Evolutionary conservation across 2,113 vertebrate species (phyloP).

Genomic region (Pelmatolapia mariae): DNA sequence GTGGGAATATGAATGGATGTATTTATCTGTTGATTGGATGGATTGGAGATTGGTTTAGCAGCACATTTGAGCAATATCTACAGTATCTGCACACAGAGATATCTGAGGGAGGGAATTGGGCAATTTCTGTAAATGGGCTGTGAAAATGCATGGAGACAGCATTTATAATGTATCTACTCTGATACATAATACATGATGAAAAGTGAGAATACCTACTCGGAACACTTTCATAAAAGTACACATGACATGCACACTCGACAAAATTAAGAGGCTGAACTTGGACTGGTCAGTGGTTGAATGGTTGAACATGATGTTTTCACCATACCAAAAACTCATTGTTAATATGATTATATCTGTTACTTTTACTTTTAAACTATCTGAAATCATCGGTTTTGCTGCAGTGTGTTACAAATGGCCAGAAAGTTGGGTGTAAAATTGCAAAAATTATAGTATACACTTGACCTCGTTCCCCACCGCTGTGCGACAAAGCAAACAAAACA

Average conservation of each 20-base stretch:
- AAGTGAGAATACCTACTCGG: background rate
- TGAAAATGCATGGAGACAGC: slow-evolving; percentile 25
- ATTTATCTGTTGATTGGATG: slow-evolving; percentile 38
- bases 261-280: background rate
- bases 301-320: background rate
- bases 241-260: background rate
- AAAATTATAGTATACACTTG: background rate
- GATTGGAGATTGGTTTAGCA: slow-evolving; percentile 31
- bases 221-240: background rate
- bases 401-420: background rate
- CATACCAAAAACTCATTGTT: background rate
- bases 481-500: background rate
- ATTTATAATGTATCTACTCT: slow-evolving; percentile 30
- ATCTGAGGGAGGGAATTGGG: background rate
- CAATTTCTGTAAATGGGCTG: slow-evolving; percentile 39
- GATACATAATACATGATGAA: slow-evolving; percentile 29
- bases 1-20: slow-evolving; percentile 45
- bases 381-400: background rate
- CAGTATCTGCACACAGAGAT: background rate
- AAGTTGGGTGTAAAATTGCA: background rate
- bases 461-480: no score
- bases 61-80: slow-evolving; percentile 14
- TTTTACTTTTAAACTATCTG: background rate
- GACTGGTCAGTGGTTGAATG: background rate
- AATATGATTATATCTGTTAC: background rate